A percentile compares a stretch with the other conserved stretches of the same genome.
These are phyloP conservation scores for Mobula birostris DNA, from an alignment of 2,113 vertebrate genomes.

Conservation along the genomic window DNA sequence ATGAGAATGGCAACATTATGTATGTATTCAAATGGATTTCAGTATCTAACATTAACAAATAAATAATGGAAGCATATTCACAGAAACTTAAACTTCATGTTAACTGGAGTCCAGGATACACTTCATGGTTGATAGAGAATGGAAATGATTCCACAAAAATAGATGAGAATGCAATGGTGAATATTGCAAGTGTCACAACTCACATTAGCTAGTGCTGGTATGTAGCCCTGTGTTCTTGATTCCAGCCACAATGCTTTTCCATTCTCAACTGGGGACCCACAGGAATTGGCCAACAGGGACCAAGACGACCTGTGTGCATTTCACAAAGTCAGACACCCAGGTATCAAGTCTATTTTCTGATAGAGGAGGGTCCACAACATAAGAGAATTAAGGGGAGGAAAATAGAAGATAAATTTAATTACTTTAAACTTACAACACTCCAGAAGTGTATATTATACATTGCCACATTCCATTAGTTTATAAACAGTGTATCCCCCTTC, in stretches of 20 bases:
- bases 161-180: not conserved
- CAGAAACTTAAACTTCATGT: not conserved
- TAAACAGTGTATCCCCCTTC: not conserved
- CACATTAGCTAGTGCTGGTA: not conserved
- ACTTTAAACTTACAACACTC: not conserved
- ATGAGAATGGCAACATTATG: not conserved
- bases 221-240: not conserved
- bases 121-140: not conserved
- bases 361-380: not conserved
- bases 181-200: not conserved
- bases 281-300: not conserved
- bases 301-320: not conserved
- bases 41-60: not conserved
- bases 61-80: constrained; percentile 7
- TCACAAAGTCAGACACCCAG: not conserved
- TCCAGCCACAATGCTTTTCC: not conserved
- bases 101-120: not conserved
- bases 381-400: not conserved
- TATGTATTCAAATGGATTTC: not conserved
- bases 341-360: not conserved
- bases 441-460: not conserved
- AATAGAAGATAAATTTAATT: not conserved
- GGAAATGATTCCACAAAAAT: not conserved
- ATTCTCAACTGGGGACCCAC: not conserved
- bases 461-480: not conserved